Evolutionary conservation across 2,113 vertebrate species (phyloP).

Genomic region (Chinchilla lanigera): DNA sequence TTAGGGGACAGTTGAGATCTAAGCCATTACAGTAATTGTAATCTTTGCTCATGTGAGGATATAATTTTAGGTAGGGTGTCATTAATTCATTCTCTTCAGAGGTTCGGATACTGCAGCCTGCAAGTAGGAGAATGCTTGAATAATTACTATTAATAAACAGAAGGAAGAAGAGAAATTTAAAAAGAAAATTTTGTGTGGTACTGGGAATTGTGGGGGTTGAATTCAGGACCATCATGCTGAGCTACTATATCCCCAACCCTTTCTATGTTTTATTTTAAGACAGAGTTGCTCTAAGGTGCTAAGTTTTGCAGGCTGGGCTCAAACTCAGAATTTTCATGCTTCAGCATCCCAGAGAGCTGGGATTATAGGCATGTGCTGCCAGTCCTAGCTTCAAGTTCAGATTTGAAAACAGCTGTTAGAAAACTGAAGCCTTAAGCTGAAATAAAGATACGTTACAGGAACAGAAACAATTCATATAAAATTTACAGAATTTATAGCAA

Average conservation of each 20-base stretch:
- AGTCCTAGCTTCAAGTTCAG: not conserved
- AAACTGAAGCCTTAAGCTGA: constrained; percentile 23
- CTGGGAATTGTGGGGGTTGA: not conserved
- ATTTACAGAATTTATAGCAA: not conserved
- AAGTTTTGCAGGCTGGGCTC: not conserved
- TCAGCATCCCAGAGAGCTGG: not conserved
- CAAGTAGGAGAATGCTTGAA: constrained; percentile 1
- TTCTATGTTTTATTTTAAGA: not conserved
- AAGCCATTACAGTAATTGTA: not conserved
- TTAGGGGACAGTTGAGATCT: not conserved
- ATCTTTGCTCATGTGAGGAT: not conserved
- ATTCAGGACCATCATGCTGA: not conserved
- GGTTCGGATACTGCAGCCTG: not conserved
- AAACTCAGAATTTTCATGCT: not conserved
- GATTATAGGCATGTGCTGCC: not conserved
- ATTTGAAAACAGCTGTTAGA: constrained; percentile 25
- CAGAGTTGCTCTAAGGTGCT: not conserved
- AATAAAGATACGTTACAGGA: not conserved
- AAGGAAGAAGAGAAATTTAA: not conserved
- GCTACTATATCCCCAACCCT: not conserved
- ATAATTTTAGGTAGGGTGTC: not conserved
- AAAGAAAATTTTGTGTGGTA: not conserved
- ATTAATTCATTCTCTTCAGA: constrained; percentile 27
- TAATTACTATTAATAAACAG: constrained; percentile 15
- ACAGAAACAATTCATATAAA: constrained; percentile 27